Percentiles rank a stretch among this genome's conserved stretches.
Evolutionary conservation across 2,113 vertebrate species (phyloP).

Genomic region (Melanocharis versteri): DNA sequence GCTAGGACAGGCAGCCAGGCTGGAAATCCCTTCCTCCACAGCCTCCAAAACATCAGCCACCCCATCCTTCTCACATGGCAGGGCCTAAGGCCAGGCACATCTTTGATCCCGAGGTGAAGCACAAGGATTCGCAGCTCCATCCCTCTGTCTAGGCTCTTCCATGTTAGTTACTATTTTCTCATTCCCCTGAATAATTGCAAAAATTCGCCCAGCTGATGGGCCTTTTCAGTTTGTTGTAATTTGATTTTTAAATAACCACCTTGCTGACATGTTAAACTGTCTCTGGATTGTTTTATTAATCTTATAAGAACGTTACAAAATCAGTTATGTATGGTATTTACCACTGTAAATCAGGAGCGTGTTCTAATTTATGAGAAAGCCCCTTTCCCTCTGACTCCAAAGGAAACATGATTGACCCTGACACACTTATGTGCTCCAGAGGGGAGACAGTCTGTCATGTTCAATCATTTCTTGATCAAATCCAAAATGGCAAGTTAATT

Average conservation of each 20-base stretch:
- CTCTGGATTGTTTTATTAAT: background rate
- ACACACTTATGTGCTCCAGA: slow-evolving; percentile 13
- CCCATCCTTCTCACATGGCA: background rate
- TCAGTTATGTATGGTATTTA: slow-evolving; percentile 8
- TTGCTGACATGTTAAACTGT: background rate
- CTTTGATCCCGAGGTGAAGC: background rate
- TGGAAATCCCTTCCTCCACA: background rate
- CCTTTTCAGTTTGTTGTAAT: background rate
- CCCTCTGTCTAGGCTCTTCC: background rate
- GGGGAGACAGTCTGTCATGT: slow-evolving; percentile 12
- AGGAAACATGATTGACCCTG: slow-evolving; percentile 53
- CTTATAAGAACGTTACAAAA: slow-evolving; percentile 2
- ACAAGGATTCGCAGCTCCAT: background rate
- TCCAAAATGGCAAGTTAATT: slow-evolving; percentile 55
- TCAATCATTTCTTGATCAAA: slow-evolving; percentile 49
- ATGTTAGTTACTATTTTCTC: background rate
- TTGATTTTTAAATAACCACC: background rate
- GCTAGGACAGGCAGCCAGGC: background rate
- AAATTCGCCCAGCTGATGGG: background rate
- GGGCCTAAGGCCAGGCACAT: background rate
- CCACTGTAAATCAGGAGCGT: background rate
- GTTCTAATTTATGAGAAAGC: slow-evolving; percentile 23
- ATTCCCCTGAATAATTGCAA: background rate
- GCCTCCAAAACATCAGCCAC: background rate
- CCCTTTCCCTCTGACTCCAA: slow-evolving; percentile 26